A percentile compares a stretch with the other conserved stretches of the same genome.
Evolutionary conservation across 2,113 vertebrate species (phyloP).

Genomic region (Hemiscyllium ocellatum): DNA sequence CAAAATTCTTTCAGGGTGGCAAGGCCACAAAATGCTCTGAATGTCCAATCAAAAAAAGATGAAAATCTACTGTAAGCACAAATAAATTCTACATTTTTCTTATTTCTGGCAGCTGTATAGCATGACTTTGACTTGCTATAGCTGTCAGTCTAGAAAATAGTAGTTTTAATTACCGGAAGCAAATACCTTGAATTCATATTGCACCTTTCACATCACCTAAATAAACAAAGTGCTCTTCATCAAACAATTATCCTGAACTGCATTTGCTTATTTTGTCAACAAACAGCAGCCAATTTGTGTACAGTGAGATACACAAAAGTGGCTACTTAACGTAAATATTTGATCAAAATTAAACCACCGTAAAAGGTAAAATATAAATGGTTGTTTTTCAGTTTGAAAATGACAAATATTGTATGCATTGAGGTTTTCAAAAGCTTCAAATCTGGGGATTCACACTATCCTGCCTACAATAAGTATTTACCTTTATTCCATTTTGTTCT

Average conservation of each 20-base stretch:
- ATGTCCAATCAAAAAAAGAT: no score
- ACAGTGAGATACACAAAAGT: not conserved
- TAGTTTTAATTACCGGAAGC: not conserved
- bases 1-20: no score
- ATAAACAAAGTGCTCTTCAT: not conserved
- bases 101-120: not conserved
- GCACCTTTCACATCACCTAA: not conserved
- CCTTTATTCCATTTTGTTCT: slow-evolving; percentile 39
- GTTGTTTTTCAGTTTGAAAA: not conserved
- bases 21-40: no score
- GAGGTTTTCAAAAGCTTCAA: not conserved
- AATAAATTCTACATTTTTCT: not conserved
- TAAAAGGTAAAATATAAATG: not conserved
- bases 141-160: no score
- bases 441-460: not conserved
- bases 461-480: not conserved
- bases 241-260: not conserved
- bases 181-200: not conserved
- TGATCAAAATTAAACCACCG: not conserved
- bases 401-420: not conserved
- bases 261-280: not conserved
- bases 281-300: not conserved
- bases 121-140: not conserved
- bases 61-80: not conserved
- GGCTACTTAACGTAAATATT: not conserved